Conservation (phyloP, 2,888 invertebrate genomes). For the Parnassius orleans region DNA sequence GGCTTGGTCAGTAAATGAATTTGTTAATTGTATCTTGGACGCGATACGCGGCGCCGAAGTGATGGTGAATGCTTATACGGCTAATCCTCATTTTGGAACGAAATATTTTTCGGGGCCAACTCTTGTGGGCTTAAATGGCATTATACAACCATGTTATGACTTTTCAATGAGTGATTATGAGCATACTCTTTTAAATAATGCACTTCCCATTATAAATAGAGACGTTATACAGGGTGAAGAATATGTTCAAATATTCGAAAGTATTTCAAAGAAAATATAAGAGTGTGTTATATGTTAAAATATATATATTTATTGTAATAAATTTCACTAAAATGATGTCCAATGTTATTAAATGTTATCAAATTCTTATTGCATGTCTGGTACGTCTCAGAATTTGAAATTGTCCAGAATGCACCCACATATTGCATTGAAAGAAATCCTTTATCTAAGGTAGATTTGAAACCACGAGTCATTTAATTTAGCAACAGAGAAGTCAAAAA, state of each 20-base stretch:
- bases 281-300: slow-evolving; percentile 12
- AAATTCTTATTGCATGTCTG: too few species aligned
- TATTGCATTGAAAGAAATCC: too few species aligned
- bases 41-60: slow-evolving; percentile 49
- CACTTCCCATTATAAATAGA: slow-evolving; percentile 46
- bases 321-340: slow-evolving; percentile 23
- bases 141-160: slow-evolving; percentile 42
- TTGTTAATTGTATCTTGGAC: slow-evolving; percentile 48
- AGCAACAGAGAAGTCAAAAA: too few species aligned
- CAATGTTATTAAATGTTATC: too few species aligned
- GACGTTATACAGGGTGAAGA: slow-evolving; percentile 56
- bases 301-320: too few species aligned
- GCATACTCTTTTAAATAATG: slow-evolving; percentile 40
- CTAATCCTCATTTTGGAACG: slow-evolving; percentile 58
- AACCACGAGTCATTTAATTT: too few species aligned
- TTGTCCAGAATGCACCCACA: too few species aligned
- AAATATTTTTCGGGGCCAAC: slow-evolving; percentile 59
- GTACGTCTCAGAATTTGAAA: too few species aligned
- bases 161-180: slow-evolving; percentile 52
- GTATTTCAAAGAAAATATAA: slow-evolving; percentile 19
- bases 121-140: slow-evolving; percentile 48
- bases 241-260: slow-evolving; percentile 43
- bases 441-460: too few species aligned
- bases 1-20: slow-evolving; percentile 60
- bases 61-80: slow-evolving; percentile 47